Evolutionary conservation across 1,140 invertebrate genomes (phyloP).

Genomic region (Neodiprion virginianus): DNA sequence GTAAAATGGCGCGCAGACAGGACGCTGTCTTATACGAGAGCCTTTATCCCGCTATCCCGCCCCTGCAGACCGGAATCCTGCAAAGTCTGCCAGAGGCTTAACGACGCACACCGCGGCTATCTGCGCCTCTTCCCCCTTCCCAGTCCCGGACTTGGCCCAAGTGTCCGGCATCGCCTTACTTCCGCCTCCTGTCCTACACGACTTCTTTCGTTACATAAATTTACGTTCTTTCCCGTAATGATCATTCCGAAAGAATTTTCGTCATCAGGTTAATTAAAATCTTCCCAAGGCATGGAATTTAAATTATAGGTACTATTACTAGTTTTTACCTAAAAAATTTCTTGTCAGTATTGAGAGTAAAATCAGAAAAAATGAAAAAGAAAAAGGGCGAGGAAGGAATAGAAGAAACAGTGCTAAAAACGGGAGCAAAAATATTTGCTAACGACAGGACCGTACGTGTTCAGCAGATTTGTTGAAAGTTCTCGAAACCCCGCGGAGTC

Average conservation of each 20-base stretch:
- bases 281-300: too few relatives aligned
- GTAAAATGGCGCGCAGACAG: slow-evolving; percentile 16
- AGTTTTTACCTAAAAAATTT: too few relatives aligned
- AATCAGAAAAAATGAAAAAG: not conserved
- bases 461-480: not conserved
- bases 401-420: not conserved
- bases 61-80: slow-evolving; percentile 11
- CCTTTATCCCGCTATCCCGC: slow-evolving; percentile 12
- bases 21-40: slow-evolving; percentile 16
- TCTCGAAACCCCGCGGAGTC: not conserved
- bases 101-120: slow-evolving; percentile 7
- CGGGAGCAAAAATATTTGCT: too few relatives aligned
- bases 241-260: too few relatives aligned
- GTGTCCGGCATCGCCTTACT: not conserved
- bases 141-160: not conserved
- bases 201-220: not conserved
- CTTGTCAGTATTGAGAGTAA: too few relatives aligned
- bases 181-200: not conserved
- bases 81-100: slow-evolving; percentile 11
- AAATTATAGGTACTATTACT: too few relatives aligned
- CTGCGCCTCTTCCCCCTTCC: not conserved
- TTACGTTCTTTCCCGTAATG: too few relatives aligned
- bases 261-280: too few relatives aligned
- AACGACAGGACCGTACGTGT: not conserved
- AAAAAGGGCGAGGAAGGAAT: not conserved